Evolutionary conservation across 2,113 vertebrate species (phyloP), one percentile per base, ranked within the genome.

Genomic region (Delphinapterus leucas): DNA sequence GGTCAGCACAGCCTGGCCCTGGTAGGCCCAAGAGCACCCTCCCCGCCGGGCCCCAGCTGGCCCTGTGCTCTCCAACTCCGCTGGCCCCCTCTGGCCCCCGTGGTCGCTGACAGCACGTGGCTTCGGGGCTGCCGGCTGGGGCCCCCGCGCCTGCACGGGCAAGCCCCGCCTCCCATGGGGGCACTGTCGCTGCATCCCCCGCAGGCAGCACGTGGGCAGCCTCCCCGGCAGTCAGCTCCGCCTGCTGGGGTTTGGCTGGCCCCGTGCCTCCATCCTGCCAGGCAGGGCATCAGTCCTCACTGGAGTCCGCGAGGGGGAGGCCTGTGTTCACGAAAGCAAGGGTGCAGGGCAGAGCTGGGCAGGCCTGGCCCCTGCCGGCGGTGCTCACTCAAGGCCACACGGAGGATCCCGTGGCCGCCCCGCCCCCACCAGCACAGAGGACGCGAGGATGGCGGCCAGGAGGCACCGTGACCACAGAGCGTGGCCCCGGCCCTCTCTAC

Each of bases 121-220:
- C 60, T 26, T 3, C 9, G 8, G 60, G 67, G 23, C 82, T 31
- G 28, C 18, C 5, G n/a, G 26, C 44, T 4, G 2, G 41, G 73
- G 44, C 10, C 33, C 33, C 26, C 2, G 13, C 44, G 14, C 11
- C 28, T 12, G 28, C 25, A 36, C 2, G 0, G 0, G 33, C 23
- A 26, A 47, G 55, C 33, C 28, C 12, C 25, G 0, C 26, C 41
- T 82, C 14, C 47, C 2, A 6, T 0, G 10, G n/a, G 44, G 21
- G 21, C 17, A 15, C 9, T 0, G 2, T 47, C 17, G 25, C 55
- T 23, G 4, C 1, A 0, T 31, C 58, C 68, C n/a, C 23, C 63
- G 77, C 26, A 36, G 13, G 0, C 0, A 18, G 28, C 26, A 12
- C 0, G 1, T 5, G 21, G 33, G 25, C 92, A 63, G n/a, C 53